Evolutionary conservation across 2,797 vertebrate genomes (phyloP), one percentile per base, ranked within the genome.

Genomic region (Arrhamphus sclerolepis): DNA sequence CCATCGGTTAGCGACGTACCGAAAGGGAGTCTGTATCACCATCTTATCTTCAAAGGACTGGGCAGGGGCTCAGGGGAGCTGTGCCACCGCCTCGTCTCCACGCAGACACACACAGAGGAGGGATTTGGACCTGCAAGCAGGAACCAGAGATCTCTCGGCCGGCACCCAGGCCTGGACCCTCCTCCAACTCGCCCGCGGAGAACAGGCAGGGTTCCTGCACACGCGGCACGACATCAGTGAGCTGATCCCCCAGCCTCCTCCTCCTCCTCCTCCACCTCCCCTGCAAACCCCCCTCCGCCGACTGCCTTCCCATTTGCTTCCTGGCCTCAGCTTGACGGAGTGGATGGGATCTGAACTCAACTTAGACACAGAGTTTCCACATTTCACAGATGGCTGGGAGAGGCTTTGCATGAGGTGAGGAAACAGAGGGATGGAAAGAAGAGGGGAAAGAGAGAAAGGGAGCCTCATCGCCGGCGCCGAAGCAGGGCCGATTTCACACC

Each of bases 351-450:
- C 90, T 89, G 84, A 91, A 91, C 91, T 91, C 88, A 90, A 93
- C 90, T 93, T 92, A 92, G 89, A 92, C 91, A 91, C 92, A 92
- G 90, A 93, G 90, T 90, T 90, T 91, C 86, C 87, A 91, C 90
- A 92, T 93, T 93, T 94, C 92, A 93, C 92, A 93, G 92, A 93
- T 92, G 92, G 92, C 89, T 68, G 84, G 82, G 90, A 89, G 87
- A 92, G 89, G 90, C 89, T 92, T 91, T 91, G 86, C 87, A 83
- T 88, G 87, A 88, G 87, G 88, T 89, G 89, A 89, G 87, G 82
- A 87, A 89, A 88, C 79, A 84, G 85, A 85, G 79, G 74, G 81
- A 70, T 77, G 66, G 72, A 59, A 71, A 69, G 41, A 67, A 71
- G 67, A 72, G 70, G 43, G 46, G 56, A 62, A 66, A 66, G 56